These are phyloP conservation scores for Vicugna pacos DNA, from an alignment of 2,113 vertebrate species.

Conservation along the genomic window DNA sequence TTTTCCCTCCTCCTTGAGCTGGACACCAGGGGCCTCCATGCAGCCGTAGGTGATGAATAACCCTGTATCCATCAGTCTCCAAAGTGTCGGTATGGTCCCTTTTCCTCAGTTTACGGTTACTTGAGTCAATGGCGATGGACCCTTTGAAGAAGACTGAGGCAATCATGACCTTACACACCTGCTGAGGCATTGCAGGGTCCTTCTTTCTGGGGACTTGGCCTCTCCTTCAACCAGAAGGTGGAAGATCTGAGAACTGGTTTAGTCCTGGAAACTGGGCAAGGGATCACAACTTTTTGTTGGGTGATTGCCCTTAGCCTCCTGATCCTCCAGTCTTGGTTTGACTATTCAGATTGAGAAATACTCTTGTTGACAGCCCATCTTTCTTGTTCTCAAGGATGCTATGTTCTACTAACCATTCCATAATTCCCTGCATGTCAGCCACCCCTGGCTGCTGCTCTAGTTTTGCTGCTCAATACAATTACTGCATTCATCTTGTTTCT, in stretches of 20 bases:
- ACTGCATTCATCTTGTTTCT: background rate
- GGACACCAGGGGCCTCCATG: background rate
- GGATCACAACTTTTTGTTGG: background rate
- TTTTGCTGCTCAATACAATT: background rate
- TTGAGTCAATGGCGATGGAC: background rate
- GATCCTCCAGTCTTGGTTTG: background rate
- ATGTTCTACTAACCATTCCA: background rate
- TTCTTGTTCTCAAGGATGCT: background rate
- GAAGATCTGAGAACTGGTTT: background rate
- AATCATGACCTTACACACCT: background rate
- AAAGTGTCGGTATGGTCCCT: background rate
- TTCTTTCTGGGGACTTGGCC: background rate
- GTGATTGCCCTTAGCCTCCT: background rate
- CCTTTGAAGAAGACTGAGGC: background rate
- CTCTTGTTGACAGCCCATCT: background rate
- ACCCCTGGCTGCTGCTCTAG: background rate
- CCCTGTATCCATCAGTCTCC: background rate
- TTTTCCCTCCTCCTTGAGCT: background rate
- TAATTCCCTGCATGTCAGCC: background rate
- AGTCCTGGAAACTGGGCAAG: constrained; percentile 3
- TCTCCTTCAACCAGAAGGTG: background rate
- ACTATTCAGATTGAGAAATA: background rate
- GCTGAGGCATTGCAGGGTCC: background rate
- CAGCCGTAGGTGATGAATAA: background rate
- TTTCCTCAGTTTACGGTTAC: background rate